Base-by-base conservation (phyloP, 35 echinoderm and acorn worm genomes). In the Apostichopus japonicus region DNA sequence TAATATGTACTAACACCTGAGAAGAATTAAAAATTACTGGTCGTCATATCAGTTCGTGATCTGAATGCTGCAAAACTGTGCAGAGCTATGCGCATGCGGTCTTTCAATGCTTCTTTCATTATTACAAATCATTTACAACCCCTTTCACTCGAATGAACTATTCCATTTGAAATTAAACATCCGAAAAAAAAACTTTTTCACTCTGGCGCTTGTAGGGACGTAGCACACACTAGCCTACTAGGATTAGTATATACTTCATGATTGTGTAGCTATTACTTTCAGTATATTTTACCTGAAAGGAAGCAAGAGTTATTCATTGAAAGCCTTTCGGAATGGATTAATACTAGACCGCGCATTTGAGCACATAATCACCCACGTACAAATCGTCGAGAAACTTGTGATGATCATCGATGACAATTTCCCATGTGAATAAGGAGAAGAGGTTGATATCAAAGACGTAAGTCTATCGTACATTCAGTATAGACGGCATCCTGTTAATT, bases 121-220 rank as follows among this genome's bases (percentile, higher is more conserved):
- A 21, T 21, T 75, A 75, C n/a, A 23, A n/a, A 17, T 17, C 77
- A 52, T 13, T 15, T 54, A 17, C 13, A 52, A 52, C 33, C 79
- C 79, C 79, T 56, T 61, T 16, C 54, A 8, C 8, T 51, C 27
- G 44, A 82, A 82, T 82, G 79, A 51, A 82, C 79, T 82, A 82
- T 82, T 56, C 79, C 79, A 56, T 44, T 25, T 82, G 33, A 44
- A 82, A 82, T 82, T 82, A 82, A 82, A 82, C 23, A 82, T 82
- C 13, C 23, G 23, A 51, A 13, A 82, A 82, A 82, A n/a, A 54
- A 52, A 25, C 44, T 54, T 54, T 82, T 24, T 13, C 7, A 13
- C 7, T 24, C 33, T 13, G 17, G 9, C 17, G 17, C 21, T 78
- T 78, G 8, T 23, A 44, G 21, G 77, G 77, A 23, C 21, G 17